Conservation (phyloP, 2,888 invertebrate species). For the Venusia cambrica region DNA sequence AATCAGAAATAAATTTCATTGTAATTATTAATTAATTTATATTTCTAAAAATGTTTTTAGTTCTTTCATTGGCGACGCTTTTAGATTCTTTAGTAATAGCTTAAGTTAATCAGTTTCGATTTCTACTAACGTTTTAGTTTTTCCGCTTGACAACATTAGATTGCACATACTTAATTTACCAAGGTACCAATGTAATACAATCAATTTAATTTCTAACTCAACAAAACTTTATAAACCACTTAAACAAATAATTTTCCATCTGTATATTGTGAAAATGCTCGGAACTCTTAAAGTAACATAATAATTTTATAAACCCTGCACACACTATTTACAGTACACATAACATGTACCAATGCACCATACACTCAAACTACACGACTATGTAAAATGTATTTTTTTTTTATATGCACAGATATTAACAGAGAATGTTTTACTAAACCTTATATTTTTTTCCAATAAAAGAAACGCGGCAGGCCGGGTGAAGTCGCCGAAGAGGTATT, state of each 20-base stretch:
- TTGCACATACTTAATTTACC: conserved; percentile 18
- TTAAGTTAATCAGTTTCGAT: conserved; percentile 54
- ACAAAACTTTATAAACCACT: conserved; percentile 8
- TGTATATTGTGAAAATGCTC: no score
- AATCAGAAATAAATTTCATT: background rate
- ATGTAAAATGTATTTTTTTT: conserved; percentile 43
- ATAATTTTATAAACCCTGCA: conserved; percentile 13
- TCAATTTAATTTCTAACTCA: conserved; percentile 7
- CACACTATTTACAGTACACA: conserved; percentile 25
- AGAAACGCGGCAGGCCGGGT: conserved; percentile 89
- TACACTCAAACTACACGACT: conserved; percentile 32
- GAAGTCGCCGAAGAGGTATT: conserved; percentile 88
- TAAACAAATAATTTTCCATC: no score
- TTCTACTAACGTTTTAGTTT: conserved; percentile 27
- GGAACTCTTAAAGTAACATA: conserved; percentile 20
- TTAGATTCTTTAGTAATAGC: conserved; percentile 62
- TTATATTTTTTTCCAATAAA: conserved; percentile 80
- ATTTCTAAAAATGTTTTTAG: conserved; percentile 14
- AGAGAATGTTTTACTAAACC: conserved; percentile 75
- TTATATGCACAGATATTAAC: conserved; percentile 61
- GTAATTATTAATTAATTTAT: background rate
- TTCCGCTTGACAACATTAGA: conserved; percentile 26
- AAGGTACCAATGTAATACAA: conserved; percentile 16
- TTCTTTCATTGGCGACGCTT: conserved; percentile 52
- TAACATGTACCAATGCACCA: conserved; percentile 23